Percentiles rank a stretch among this genome's conserved stretches.
phyloP scores from a whole-genome alignment of 2,113 vertebrate species.

The Nothobranchius furzeri region DNA sequence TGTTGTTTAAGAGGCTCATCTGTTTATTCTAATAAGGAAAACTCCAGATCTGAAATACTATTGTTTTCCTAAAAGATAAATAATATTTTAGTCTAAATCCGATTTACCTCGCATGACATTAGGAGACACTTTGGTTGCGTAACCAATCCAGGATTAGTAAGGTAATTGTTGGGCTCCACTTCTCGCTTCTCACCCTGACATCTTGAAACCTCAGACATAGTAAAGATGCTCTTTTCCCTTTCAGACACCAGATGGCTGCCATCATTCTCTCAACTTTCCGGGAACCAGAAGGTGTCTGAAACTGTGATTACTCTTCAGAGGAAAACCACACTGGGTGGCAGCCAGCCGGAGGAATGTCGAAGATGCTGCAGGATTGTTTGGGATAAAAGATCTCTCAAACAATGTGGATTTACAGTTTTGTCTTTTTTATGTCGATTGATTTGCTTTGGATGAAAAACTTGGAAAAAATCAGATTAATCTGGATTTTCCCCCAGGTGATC shows the following conservation, averaged over 20 bases:
- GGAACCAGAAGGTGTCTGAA: slow-evolving; percentile 56
- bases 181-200: slow-evolving; percentile 41
- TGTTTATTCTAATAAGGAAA: too few relatives aligned
- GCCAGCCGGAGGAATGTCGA: slow-evolving; percentile 44
- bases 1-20: too few relatives aligned
- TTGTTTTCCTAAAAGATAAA: too few relatives aligned
- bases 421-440: neutral
- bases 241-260: slow-evolving; percentile 54
- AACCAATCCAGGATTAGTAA: slow-evolving; percentile 45
- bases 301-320: slow-evolving; percentile 62
- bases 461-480: slow-evolving; percentile 6
- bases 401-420: slow-evolving; percentile 19
- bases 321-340: slow-evolving; percentile 61
- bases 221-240: slow-evolving; percentile 59
- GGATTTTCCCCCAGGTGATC: slow-evolving; percentile 19
- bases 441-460: neutral
- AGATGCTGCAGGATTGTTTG: slow-evolving; percentile 30
- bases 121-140: slow-evolving; percentile 3
- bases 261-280: slow-evolving; percentile 48
- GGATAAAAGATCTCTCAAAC: slow-evolving; percentile 10
- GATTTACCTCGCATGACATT: neutral
- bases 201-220: slow-evolving; percentile 63
- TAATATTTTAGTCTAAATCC: slow-evolving; percentile 16
- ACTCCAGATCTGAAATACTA: too few relatives aligned
- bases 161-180: slow-evolving; percentile 22